phyloP scores from a whole-genome alignment of 2,113 vertebrate species.

The Aramus guarauna region DNA sequence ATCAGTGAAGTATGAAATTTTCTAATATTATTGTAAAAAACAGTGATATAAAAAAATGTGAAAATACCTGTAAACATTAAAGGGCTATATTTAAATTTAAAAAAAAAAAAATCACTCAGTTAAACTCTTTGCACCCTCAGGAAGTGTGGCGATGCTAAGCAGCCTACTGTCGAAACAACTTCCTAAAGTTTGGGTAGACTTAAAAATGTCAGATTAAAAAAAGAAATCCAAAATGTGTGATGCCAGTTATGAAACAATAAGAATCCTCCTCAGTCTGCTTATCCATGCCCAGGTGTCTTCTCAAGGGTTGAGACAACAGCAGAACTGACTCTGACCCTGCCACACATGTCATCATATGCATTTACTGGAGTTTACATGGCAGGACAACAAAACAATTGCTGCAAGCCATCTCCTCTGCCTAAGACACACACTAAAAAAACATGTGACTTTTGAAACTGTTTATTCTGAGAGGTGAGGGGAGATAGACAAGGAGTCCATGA shows the following conservation, averaged over 20 bases:
- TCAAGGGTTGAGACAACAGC: neutral
- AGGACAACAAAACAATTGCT: neutral
- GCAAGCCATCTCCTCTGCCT: neutral
- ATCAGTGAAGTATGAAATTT: neutral
- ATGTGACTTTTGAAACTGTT: neutral
- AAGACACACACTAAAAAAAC: neutral
- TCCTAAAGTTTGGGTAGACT: neutral
- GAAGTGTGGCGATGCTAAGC: neutral
- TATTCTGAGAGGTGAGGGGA: neutral
- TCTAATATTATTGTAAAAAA: neutral
- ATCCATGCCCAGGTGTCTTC: neutral
- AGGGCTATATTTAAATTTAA: neutral
- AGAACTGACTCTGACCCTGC: neutral
- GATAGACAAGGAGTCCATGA: neutral
- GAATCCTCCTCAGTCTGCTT: neutral
- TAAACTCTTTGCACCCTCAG: neutral
- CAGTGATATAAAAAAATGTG: neutral
- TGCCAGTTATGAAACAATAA: neutral
- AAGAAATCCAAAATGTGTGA: neutral
- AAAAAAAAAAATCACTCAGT: neutral
- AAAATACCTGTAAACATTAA: neutral
- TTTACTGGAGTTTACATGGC: neutral
- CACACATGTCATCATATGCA: fast-evolving
- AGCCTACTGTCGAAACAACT: neutral
- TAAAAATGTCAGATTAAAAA: neutral